These are phyloP conservation scores for Melikaiella ostensackeni DNA, from an alignment of 2,888 invertebrate species.

Conservation along the genomic window DNA sequence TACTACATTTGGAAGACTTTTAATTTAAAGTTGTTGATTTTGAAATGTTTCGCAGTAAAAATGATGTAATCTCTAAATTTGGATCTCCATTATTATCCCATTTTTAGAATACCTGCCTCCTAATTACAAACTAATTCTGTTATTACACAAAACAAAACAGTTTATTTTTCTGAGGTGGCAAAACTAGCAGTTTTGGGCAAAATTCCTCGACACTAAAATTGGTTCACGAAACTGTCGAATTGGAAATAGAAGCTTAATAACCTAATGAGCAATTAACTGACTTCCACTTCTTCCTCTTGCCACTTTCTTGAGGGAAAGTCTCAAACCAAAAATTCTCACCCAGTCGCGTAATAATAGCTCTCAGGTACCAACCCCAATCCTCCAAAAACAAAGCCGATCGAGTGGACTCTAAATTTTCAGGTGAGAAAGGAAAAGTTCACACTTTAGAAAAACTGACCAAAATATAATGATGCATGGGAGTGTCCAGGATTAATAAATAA, in stretches of 20 bases:
- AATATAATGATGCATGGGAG: conserved; percentile 29
- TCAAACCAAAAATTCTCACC: conserved; percentile 20
- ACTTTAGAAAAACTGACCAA: conserved; percentile 3
- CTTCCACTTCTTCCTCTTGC: conserved; percentile 20
- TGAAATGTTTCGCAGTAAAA: not conserved
- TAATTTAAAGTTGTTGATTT: not conserved
- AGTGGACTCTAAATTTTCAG: not conserved
- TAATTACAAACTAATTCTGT: not conserved
- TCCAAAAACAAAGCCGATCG: conserved; percentile 25
- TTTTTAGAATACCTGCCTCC: not conserved
- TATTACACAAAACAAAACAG: conserved; percentile 3
- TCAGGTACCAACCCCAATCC: conserved; percentile 37
- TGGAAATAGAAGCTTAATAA: not conserved
- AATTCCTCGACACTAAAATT: not conserved
- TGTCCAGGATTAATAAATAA: conserved; percentile 35
- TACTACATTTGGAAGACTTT: too few species aligned
- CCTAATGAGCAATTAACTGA: conserved; percentile 29
- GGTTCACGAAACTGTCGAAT: conserved; percentile 2
- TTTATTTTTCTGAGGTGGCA: conserved; percentile 11
- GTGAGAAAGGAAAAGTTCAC: conserved; percentile 29
- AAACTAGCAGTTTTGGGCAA: not conserved
- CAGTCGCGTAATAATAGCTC: conserved; percentile 33
- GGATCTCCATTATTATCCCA: not conserved
- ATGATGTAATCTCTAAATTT: not conserved
- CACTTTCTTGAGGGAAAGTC: not conserved